Base-by-base conservation (phyloP, 2,888 invertebrate species). In the Lepidocyrtinus sp. region DNA sequence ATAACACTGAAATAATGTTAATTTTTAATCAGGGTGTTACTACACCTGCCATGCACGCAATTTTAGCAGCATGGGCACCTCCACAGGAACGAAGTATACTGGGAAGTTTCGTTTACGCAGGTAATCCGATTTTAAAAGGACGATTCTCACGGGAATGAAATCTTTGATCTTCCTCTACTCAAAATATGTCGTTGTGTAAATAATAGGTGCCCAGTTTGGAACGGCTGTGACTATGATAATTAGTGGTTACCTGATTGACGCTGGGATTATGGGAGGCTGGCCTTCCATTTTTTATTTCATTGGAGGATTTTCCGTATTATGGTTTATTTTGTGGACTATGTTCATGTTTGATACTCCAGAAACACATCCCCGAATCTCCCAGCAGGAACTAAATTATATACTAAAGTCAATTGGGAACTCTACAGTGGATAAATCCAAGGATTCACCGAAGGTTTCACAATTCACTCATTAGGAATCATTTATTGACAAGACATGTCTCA, bases 231-330 rank as follows among this genome's bases (percentile, higher is more conserved):
- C 83, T n/a, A 83, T 84, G 83, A 50, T 84, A 2, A 69, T 82
- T 24, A 89, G 91, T 1, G 91, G 91, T 45, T 88, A 90, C 22
- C 87, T 92, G 9, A 92, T 92, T 87, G 89, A 90, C 77, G 90
- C 90, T 77, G 73, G 75, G 1, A 70, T 84, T 3, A 59, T 81
- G 77, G 91, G 90, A 5, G 91, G 92, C 9, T 92, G 93, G 93
- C 90, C 91, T 0, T 89, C 90, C 5, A 90, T 92, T 1, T 92
- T 92, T 88, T 92, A 92, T 87, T 88, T 90, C n/a, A 88, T 92
- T 72, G 91, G 91, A 89, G 87, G 85, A 86, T 75, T 84, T 50
- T 83, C 83, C 15, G n/a, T 84, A 0, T 15, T 83, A 3, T 84
- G 84, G 84, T 84, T 83, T 55, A 45, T 81, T 21, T 55, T 84